A percentile compares a stretch with the other conserved stretches of the same genome.
These are phyloP conservation scores for Geopemphigus sp. DNA, from an alignment of 1,140 invertebrate genomes.

Conservation along the genomic window DNA sequence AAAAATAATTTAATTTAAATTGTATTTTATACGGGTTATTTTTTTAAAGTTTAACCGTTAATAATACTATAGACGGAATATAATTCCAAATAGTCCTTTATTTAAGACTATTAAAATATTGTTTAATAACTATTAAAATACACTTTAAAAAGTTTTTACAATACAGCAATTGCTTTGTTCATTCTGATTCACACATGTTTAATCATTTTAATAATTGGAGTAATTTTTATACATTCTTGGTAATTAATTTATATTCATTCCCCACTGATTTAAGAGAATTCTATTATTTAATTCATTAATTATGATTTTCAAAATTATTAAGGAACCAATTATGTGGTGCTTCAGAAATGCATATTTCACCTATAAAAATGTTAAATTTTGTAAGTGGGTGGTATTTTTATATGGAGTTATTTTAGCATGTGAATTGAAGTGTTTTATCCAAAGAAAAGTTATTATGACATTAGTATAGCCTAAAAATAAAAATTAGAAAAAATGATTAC, in stretches of 20 bases:
- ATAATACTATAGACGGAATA: too few relatives aligned
- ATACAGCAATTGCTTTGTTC: not conserved
- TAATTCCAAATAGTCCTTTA: too few relatives aligned
- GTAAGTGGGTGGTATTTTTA: conserved; percentile 36
- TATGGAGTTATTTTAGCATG: conserved; percentile 38
- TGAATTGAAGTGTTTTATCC: conserved; percentile 39
- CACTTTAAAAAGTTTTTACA: not conserved
- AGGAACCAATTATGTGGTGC: conserved; percentile 45
- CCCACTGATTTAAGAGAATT: not conserved
- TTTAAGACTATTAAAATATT: too few relatives aligned
- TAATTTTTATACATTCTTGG: not conserved
- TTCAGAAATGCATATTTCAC: conserved; percentile 42
- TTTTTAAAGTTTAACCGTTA: too few relatives aligned
- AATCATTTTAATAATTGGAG: not conserved
- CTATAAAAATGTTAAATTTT: conserved; percentile 47
- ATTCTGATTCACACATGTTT: not conserved
- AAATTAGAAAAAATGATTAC: conserved; percentile 11
- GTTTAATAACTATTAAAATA: not conserved
- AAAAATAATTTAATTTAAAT: too few relatives aligned
- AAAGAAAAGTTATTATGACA: conserved; percentile 21
- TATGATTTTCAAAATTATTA: conserved; percentile 37
- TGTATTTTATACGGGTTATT: too few relatives aligned
- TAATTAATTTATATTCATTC: not conserved
- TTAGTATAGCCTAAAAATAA: conserved; percentile 24
- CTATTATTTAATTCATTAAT: conserved; percentile 11